Evolutionary conservation across 2,797 vertebrate species (phyloP).

Genomic region (Channallabes apus): DNA sequence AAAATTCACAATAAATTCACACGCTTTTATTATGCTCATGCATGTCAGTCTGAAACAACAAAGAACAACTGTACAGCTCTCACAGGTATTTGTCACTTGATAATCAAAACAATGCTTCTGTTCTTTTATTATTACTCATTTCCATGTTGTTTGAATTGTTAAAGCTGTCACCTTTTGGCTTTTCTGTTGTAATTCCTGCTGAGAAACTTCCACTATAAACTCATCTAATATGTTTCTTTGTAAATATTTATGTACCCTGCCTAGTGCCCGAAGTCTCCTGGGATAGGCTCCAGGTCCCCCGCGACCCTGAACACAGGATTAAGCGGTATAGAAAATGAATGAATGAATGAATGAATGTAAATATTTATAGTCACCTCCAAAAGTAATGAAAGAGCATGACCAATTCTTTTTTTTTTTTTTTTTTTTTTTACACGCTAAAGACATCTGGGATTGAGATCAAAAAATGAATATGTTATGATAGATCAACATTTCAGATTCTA

Average conservation of each 20-base stretch:
- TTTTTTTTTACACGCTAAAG: neutral
- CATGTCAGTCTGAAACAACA: neutral
- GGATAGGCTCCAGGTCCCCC: no score
- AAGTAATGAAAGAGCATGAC: neutral
- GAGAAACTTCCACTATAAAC: neutral
- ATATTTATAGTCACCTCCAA: no score
- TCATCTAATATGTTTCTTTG: neutral
- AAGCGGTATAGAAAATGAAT: no score
- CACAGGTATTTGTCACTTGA: neutral
- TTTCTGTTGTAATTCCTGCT: neutral
- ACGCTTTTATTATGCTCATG: neutral
- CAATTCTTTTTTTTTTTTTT: neutral
- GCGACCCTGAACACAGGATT: no score
- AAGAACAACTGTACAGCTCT: neutral
- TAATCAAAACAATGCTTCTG: constrained; percentile 2
- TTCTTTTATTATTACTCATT: constrained; percentile 1
- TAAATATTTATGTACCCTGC: neutral
- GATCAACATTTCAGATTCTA: no score
- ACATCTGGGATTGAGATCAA: neutral
- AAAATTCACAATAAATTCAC: neutral
- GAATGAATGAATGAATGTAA: no score
- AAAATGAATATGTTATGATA: neutral
- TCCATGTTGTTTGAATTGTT: neutral
- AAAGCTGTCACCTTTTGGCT: neutral
- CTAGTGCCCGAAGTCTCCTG: no score